Evolutionary conservation across 2,888 invertebrate species (phyloP), one percentile per base, ranked within the genome.

Genomic region (Eupithecia vulgata): DNA sequence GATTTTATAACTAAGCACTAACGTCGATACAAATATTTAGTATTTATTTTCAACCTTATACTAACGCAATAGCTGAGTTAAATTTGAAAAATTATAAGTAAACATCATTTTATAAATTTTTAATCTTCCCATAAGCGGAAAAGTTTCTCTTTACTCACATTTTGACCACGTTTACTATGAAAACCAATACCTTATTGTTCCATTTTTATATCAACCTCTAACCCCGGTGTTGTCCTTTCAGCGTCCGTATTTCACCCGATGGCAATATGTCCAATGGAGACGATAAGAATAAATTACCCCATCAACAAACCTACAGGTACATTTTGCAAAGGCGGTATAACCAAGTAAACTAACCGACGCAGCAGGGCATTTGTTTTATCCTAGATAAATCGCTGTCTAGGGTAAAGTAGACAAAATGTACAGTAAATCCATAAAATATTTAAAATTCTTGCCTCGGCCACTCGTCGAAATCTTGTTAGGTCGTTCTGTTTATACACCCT

Each of bases 301-400:
- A 96, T 93, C 96, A 96, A 87, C 97, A 97, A 94, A 97, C 97
- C 74, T 97, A 97, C 95, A 96, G 96, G 96, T 96, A 95, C 89
- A 92, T 92, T 85, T 74, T 68, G 75, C 76, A 75, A 72, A 74
- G 79, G 68, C 66, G 78, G 77, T 79, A 76, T 67, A 79, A 79
- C 80, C 80, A 80, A 80, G 67, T 35, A 15, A 52, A 73, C 40
- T n/a, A 4, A 52, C 52, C 4, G 12, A 4, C 12, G 21, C 12
- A 52, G 8, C 2, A 52, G 5, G n/a, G 8, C 12, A 52, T 52
- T 10, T 52, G 12, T 45, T 45, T 45, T 45, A 45, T 5, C 17
- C 45, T 45, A 45, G 15, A 45, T 30, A 30, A 30, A 30, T 3
- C 30, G 30, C 30, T 42, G 5, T 35, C 35, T 35, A 35, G 35